Evolutionary conservation across 35 echinoderm and acorn worm species (phyloP).

Genomic region (Hemicentrotus pulcherrimus): DNA sequence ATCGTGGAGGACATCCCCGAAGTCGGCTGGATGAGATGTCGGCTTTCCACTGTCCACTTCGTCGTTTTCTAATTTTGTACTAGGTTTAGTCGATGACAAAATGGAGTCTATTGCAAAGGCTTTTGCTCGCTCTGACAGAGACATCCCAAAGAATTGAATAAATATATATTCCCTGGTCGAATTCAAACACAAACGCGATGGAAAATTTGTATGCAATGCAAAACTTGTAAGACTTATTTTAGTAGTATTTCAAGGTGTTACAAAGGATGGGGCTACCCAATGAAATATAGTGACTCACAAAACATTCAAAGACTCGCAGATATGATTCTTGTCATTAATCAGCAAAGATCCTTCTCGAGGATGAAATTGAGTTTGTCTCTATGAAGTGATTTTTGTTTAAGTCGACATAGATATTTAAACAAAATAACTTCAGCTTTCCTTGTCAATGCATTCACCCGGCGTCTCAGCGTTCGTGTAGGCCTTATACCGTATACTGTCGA

Average conservation of each 20-base stretch:
- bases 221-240: neutral
- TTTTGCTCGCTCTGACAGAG: conserved; percentile 27
- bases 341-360: too few relatives aligned
- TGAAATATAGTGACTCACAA: too few relatives aligned
- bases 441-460: neutral
- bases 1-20: neutral
- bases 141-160: conserved; percentile 16
- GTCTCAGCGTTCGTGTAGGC: neutral
- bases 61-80: neutral
- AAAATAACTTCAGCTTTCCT: too few relatives aligned
- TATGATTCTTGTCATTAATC: too few relatives aligned
- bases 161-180: neutral
- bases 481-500: too few relatives aligned
- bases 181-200: neutral
- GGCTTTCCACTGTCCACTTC: neutral
- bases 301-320: too few relatives aligned
- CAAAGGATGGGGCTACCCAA: neutral
- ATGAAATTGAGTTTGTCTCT: too few relatives aligned
- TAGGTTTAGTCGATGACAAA: neutral
- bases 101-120: conserved; percentile 53
- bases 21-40: neutral
- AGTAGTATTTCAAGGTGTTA: neutral
- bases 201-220: too few relatives aligned
- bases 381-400: too few relatives aligned
- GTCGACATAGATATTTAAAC: too few relatives aligned